Evolutionary conservation across 2,797 vertebrate species (phyloP).

Genomic region (Loris lydekkerianus): DNA sequence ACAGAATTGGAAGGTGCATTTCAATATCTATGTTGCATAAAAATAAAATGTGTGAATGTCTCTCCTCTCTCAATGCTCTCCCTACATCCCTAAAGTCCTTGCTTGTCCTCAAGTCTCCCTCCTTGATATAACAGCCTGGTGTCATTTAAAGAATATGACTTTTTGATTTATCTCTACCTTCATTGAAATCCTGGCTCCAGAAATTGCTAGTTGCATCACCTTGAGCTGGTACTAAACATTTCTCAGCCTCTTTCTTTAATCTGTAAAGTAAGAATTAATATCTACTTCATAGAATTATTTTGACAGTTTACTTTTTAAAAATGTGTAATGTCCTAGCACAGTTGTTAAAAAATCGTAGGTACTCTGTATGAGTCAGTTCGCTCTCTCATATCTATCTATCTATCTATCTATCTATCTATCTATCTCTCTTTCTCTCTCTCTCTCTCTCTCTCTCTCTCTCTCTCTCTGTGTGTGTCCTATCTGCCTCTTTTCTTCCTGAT

Average conservation of each 20-base stretch:
- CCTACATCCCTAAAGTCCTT: not conserved
- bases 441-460: not conserved
- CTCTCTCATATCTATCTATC: not conserved
- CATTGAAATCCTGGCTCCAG: not conserved
- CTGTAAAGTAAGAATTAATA: not conserved
- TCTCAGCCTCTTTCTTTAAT: constrained; percentile 59
- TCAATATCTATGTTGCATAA: not conserved
- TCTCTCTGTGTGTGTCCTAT: not conserved
- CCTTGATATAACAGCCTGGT: not conserved
- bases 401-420: no score
- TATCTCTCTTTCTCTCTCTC: not conserved
- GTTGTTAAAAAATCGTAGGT: not conserved
- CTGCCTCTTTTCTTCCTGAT: constrained; percentile 41
- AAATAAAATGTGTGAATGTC: not conserved
- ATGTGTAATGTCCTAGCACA: not conserved
- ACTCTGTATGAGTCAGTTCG: not conserved
- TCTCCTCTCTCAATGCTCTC: not conserved
- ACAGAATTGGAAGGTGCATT: not conserved
- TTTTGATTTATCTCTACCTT: constrained; percentile 27
- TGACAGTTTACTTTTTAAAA: constrained; percentile 32
- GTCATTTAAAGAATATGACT: not conserved
- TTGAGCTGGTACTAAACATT: constrained; percentile 1
- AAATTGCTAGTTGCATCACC: not conserved
- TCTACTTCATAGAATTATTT: constrained; percentile 53
- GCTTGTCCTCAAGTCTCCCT: not conserved